Base-by-base conservation (phyloP, 1,140 invertebrate species). In the Zaprionus ornatus region DNA sequence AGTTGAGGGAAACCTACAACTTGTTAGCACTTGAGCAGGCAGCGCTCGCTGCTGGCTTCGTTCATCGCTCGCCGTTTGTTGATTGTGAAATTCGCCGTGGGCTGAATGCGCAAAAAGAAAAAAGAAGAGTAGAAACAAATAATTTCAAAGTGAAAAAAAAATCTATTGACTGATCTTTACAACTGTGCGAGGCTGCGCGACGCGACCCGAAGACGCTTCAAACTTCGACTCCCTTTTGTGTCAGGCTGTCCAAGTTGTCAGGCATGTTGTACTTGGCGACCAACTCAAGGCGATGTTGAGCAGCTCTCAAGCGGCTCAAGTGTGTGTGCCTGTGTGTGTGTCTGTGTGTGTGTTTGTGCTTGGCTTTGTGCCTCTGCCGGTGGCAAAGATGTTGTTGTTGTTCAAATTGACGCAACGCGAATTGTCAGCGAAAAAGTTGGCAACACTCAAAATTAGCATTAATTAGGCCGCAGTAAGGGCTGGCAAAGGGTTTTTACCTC, bases 71-170 rank as follows among this genome's bases (percentile, higher is more conserved):
- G 59, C 27, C 55, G 54, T 56, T 70, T 68, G 62, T 66, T 55
- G 62, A 61, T 83, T 75, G 70, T 68, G 73, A 80, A 88, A 83
- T 73, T 56, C 21, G 84, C 80, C 84, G 84, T 88, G 85, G 84
- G 84, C 84, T 35, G 72, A 45, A 23, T 9, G 54, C 54, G 35
- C 45, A 71, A 76, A 50, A 56, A 9, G 4, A 25, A 27, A 29
- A 50, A 57, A 68, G 35, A 64, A 25, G 13, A 37, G 21, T 5
- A 62, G 7, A 25, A 69, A 61, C 29, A 32, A 32, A 32, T 32
- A 32, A 17, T 17, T 45, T 1, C 15, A 7, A 40, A 40, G 40
- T 69, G 25, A 19, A 67, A 59, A 57, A 45, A 50, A 45, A 45
- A 42, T 13, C 17, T 37, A 37, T 79, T 63, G 60, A 80, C 25